Conservation (phyloP, 1,140 invertebrate genomes). For the Neotoxoptera formosana region DNA sequence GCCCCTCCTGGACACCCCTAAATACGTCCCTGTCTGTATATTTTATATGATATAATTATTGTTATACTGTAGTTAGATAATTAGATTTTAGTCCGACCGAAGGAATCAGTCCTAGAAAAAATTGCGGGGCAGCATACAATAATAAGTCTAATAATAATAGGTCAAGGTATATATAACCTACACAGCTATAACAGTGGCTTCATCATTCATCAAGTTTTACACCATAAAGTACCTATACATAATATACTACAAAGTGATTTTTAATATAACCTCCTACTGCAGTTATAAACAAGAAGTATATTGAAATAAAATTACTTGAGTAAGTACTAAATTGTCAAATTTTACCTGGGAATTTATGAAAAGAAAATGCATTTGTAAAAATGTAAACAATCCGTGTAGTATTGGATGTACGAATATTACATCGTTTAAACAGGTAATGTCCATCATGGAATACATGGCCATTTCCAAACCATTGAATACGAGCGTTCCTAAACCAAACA, state of each 20-base stretch:
- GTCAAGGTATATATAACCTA: no score
- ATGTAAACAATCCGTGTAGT: slow-evolving; percentile 74
- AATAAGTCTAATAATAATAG: no score
- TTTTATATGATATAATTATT: no score
- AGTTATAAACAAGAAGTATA: background rate
- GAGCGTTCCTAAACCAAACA: slow-evolving; percentile 73
- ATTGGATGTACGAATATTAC: slow-evolving; percentile 71
- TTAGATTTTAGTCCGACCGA: no score
- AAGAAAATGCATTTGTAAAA: slow-evolving; percentile 75
- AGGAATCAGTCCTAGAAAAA: no score
- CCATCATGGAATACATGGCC: slow-evolving; percentile 72
- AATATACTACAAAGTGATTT: background rate
- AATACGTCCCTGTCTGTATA: no score
- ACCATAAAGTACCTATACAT: no score
- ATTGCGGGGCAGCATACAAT: no score
- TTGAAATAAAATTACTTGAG: background rate
- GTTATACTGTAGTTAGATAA: no score
- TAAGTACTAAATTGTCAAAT: background rate
- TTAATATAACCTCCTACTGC: background rate
- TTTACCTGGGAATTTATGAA: slow-evolving; percentile 75
- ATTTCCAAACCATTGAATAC: slow-evolving; percentile 74
- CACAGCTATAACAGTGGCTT: no score
- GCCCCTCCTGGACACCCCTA: no score
- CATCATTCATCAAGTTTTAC: no score
- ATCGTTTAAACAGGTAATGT: slow-evolving; percentile 68